phyloP scores from a whole-genome alignment of 1,140 invertebrate genomes.

The Drosophila kohkoa region DNA sequence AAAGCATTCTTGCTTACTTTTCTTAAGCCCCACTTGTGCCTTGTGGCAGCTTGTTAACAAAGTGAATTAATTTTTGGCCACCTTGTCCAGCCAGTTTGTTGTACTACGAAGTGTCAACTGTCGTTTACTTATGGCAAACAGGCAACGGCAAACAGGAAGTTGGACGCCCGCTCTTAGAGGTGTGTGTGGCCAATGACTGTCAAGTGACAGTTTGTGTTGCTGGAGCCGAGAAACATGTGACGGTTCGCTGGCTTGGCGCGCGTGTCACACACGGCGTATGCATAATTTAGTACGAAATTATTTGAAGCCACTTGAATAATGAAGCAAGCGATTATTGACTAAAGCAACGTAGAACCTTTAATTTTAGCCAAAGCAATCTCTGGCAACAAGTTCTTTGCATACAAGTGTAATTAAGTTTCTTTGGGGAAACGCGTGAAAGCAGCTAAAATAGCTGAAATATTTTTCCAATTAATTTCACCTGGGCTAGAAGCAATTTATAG shows the following conservation, averaged over 20 bases:
- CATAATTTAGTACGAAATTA: slow-evolving; percentile 34
- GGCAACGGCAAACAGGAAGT: slow-evolving; percentile 13
- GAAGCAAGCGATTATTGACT: slow-evolving; percentile 11
- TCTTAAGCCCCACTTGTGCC: not conserved
- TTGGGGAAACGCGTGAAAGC: slow-evolving; percentile 17
- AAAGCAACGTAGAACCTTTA: not conserved
- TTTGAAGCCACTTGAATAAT: not conserved
- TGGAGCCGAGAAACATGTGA: slow-evolving; percentile 4
- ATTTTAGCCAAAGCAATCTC: not conserved
- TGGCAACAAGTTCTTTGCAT: slow-evolving; percentile 25
- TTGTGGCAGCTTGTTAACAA: slow-evolving; percentile 13
- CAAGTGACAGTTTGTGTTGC: not conserved
- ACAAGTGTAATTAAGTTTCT: slow-evolving; percentile 64
- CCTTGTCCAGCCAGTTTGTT: not conserved
- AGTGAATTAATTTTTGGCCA: slow-evolving; percentile 34
- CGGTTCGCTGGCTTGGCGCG: not conserved
- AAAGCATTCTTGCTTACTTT: not conserved
- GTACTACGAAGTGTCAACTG: slow-evolving; percentile 23
- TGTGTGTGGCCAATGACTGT: slow-evolving; percentile 18
- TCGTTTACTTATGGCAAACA: slow-evolving; percentile 15
- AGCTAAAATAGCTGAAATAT: slow-evolving; percentile 72
- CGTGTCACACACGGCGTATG: slow-evolving; percentile 32
- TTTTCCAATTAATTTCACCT: slow-evolving; percentile 78
- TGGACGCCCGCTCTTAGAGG: slow-evolving; percentile 10
- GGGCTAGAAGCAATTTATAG: slow-evolving; percentile 75